Conservation (phyloP, 2,888 invertebrate species). For the Oeneis ivallda region DNA sequence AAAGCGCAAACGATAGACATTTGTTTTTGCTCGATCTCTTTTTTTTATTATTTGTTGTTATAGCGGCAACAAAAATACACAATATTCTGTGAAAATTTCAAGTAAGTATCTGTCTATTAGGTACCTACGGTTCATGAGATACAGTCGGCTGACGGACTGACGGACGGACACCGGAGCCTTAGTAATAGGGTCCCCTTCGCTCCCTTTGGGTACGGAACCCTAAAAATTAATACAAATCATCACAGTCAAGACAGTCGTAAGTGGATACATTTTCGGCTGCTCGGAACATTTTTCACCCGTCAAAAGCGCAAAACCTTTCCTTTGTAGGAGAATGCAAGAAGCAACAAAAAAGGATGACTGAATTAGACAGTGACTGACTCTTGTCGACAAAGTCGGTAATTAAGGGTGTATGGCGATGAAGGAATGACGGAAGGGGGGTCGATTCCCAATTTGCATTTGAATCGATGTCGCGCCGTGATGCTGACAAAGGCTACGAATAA, state of each 20-base stretch:
- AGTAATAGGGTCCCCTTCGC: too few relatives aligned
- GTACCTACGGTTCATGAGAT: too few relatives aligned
- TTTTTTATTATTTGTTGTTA: too few relatives aligned
- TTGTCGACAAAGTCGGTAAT: constrained; percentile 35
- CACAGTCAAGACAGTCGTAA: not conserved
- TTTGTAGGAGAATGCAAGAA: constrained; percentile 28
- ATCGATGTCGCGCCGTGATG: constrained; percentile 33
- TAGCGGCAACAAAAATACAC: too few relatives aligned
- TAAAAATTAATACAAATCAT: not conserved
- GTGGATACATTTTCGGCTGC: constrained; percentile 2
- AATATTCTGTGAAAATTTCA: too few relatives aligned
- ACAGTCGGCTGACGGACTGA: too few relatives aligned
- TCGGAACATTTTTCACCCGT: constrained; percentile 30
- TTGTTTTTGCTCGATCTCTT: too few relatives aligned
- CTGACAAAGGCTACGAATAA: constrained; percentile 35
- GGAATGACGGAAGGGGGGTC: constrained; percentile 35
- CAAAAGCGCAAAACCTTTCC: constrained; percentile 30
- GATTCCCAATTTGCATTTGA: constrained; percentile 42
- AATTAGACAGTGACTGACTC: constrained; percentile 37
- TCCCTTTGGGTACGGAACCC: too few relatives aligned
- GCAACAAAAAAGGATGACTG: constrained; percentile 32
- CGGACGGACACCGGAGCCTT: too few relatives aligned
- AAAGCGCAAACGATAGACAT: too few relatives aligned
- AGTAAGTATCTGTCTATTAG: too few relatives aligned
- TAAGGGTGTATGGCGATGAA: constrained; percentile 35